Evolutionary conservation across 37 sponge, comb jelly and placozoan species (phyloP).

Genomic region (Crambe crambe): DNA sequence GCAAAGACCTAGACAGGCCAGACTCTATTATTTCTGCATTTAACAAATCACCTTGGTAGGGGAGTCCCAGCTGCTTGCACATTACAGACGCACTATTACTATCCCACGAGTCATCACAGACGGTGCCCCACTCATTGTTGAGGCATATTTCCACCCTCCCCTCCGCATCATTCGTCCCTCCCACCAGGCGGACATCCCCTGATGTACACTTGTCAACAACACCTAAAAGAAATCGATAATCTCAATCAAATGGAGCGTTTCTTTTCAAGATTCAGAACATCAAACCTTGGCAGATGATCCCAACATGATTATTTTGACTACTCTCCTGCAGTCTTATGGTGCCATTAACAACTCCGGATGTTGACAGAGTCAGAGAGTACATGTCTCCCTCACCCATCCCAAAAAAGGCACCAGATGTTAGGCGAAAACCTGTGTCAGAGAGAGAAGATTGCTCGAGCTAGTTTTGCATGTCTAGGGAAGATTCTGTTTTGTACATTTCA

Average conservation of each 20-base stretch:
- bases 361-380: neutral
- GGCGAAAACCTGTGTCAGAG: neutral
- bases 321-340: neutral
- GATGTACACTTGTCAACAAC: neutral
- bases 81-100: slow-evolving; percentile 36
- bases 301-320: neutral
- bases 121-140: slow-evolving; percentile 35
- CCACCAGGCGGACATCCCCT: slow-evolving; percentile 31
- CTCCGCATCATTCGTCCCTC: neutral
- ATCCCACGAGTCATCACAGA: slow-evolving; percentile 52
- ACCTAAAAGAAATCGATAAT: neutral
- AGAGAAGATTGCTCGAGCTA: too few species aligned
- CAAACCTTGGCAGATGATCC: slow-evolving; percentile 1
- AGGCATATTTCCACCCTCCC: slow-evolving; percentile 59
- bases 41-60: too few species aligned
- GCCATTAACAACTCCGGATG: neutral
- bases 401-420: neutral
- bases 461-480: too few species aligned
- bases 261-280: neutral
- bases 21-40: too few species aligned
- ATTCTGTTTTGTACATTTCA: too few species aligned
- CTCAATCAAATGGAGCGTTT: neutral
- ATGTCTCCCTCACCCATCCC: neutral
- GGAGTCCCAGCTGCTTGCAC: slow-evolving; percentile 45
- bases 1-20: too few species aligned